A percentile compares a stretch with the other conserved stretches of the same genome.
phyloP scores from a whole-genome alignment of 2,113 vertebrate genomes.

The Cepphus grylle region DNA sequence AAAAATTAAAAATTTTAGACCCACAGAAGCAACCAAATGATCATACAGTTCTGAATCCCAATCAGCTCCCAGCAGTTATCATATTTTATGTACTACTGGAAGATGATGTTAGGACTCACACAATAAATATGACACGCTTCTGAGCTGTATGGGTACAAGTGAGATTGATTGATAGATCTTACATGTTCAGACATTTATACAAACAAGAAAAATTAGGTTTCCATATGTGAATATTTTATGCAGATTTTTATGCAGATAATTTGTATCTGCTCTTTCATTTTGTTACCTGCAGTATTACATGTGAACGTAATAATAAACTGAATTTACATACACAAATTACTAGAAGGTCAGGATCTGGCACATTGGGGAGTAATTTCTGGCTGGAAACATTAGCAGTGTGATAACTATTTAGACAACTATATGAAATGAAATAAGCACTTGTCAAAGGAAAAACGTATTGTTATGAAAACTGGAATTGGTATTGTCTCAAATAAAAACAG shows the following conservation, averaged over 20 bases:
- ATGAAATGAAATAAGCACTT: constrained; percentile 37
- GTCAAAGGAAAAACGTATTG: constrained; percentile 29
- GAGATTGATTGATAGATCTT: constrained; percentile 17
- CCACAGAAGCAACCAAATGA: not conserved
- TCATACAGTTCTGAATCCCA: not conserved
- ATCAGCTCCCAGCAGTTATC: not conserved
- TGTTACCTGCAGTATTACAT: constrained; percentile 31
- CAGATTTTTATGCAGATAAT: constrained; percentile 30
- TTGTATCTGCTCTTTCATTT: constrained; percentile 46
- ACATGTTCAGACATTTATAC: not conserved
- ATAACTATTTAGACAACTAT: constrained; percentile 45
- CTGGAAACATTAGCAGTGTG: constrained; percentile 11
- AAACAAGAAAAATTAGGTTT: constrained; percentile 19
- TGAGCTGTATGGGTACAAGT: not conserved
- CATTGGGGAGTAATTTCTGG: constrained; percentile 8
- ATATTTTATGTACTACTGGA: not conserved
- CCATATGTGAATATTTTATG: constrained; percentile 37
- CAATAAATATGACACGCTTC: not conserved
- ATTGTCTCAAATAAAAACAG: not conserved
- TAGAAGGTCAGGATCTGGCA: constrained; percentile 32
- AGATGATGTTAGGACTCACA: not conserved
- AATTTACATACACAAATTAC: constrained; percentile 61
- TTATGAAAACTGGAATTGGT: constrained; percentile 7
- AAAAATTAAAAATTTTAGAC: not conserved
- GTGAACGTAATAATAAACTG: constrained; percentile 23